Base-by-base conservation (phyloP, 2,888 invertebrate genomes). In the Ennomos fuscantarius region DNA sequence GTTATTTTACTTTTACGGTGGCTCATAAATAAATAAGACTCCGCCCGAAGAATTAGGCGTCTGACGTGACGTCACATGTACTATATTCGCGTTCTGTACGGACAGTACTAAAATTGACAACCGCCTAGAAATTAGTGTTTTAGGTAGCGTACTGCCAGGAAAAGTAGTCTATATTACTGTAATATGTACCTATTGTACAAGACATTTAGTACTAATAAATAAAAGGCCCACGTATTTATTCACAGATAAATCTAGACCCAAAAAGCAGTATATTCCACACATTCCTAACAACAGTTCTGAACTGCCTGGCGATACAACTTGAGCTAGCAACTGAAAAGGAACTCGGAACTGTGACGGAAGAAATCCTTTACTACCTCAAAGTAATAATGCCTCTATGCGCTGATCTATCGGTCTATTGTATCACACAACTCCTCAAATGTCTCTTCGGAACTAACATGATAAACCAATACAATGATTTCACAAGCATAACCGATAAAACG, bases 381-480 rank as follows among this genome's bases (percentile, higher is more conserved):
- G 93, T 94, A 0, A 95, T 96, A 1, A 95, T 97, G 78, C 87
- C 93, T 9, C 76, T 96, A 36, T 95, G 96, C 53, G 94, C 96
- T 0, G 94, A 95, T 1, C 85, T 91, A 6, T 94, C 96, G 0
- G 94, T 97, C 0, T 93, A 94, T 59, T 96, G 96, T 79, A 95
- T 97, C 0, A 95, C 96, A 36, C 97, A 97, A 79, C 89, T 96
- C 3, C 71, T 95, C 0, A 95, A 96, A 86, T 95, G 96, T 66
- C 84, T 97, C 6, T 97, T 96, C 79, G 94, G 95, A 1, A 96
- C 96, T 0, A 96, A 97, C 79, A 93, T 96, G 78, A 79, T 91
- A 0, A 91, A 81, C 1, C 90, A 92, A 46, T 91, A 90, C 53
- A 67, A 72, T 0, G 92, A 92, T 59, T 92, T 78, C 34, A 80